phyloP scores from a whole-genome alignment of 2,888 invertebrate genomes.

The Trichopoda pennipes region DNA sequence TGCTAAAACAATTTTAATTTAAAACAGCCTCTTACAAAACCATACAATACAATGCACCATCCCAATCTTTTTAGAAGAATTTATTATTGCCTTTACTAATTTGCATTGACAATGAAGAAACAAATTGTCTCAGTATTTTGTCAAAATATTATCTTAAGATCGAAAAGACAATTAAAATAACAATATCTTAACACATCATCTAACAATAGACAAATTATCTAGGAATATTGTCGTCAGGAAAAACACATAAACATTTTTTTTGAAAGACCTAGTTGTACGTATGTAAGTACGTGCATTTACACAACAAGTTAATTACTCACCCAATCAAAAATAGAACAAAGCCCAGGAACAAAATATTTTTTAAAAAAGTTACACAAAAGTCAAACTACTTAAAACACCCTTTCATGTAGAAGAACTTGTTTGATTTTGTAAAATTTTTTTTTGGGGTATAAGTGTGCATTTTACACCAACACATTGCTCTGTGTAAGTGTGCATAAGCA shows the following conservation, averaged over 20 bases:
- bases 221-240: conserved; percentile 40
- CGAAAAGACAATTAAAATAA: conserved; percentile 67
- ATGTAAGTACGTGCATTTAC: conserved; percentile 11
- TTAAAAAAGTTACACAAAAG: conserved; percentile 46
- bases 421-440: conserved; percentile 19
- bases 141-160: conserved; percentile 65
- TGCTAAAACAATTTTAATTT: too few relatives aligned
- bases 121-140: conserved; percentile 39
- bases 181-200: conserved; percentile 70
- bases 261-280: conserved; percentile 1
- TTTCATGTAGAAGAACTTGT: background rate
- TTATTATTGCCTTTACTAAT: conserved; percentile 42
- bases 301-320: conserved; percentile 65
- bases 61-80: background rate
- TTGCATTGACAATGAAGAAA: conserved; percentile 50
- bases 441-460: background rate
- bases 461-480: background rate
- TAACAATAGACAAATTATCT: conserved; percentile 68
- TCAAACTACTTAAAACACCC: conserved; percentile 58
- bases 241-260: conserved; percentile 56
- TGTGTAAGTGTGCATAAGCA: background rate
- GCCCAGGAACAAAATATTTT: conserved; percentile 14
- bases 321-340: conserved; percentile 1
- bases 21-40: too few relatives aligned
- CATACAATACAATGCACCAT: background rate